Base-by-base conservation (phyloP, 1,140 invertebrate species). In the Asobara japonica region DNA sequence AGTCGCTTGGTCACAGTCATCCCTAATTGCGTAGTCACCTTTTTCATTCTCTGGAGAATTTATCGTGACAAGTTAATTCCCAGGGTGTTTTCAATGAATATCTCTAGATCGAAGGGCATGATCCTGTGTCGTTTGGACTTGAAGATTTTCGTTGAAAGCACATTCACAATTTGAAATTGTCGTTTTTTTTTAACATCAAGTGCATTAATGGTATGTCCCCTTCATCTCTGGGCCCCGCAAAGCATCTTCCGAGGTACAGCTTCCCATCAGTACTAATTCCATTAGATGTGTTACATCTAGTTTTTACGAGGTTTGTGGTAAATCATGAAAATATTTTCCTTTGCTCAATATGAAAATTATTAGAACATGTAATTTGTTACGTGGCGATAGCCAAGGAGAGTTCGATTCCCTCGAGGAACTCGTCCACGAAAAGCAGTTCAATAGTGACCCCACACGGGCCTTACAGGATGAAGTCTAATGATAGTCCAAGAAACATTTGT, bases 341-440 rank as follows among this genome's bases (percentile, higher is more conserved):
- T 3, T 45, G n/a, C 41, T 45, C 41, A 45, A 16, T 5, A 45
- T 65, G 41, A 25, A 48, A 73, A 20, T 73, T 51, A 29, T 69
- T 65, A 48, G 33, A 71, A 51, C 67, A 79, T 66, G 65, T 83
- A 77, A 82, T 85, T 72, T 86, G 41, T 84, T 84, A 81, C 80
- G 72, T 77, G 78, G 76, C 81, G 56, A 56, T 71, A 84, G 84
- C 79, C 79, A 78, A 75, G 79, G 76, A 74, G 71, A 78, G 62
- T 80, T 80, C 74, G 74, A 61, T 80, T 80, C 76, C 74, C 76
- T 79, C 78, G 71, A 76, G 80, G 79, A 77, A 78, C 73, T 82
- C 84, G 72, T 78, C 76, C 75, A 78, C 65, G 69, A 70, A 80
- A 73, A 80, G 75, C 78, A 77, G 75, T 81, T 72, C 78, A 65